Conservation (phyloP, 2,888 invertebrate genomes). For the Diarsia brunnea region DNA sequence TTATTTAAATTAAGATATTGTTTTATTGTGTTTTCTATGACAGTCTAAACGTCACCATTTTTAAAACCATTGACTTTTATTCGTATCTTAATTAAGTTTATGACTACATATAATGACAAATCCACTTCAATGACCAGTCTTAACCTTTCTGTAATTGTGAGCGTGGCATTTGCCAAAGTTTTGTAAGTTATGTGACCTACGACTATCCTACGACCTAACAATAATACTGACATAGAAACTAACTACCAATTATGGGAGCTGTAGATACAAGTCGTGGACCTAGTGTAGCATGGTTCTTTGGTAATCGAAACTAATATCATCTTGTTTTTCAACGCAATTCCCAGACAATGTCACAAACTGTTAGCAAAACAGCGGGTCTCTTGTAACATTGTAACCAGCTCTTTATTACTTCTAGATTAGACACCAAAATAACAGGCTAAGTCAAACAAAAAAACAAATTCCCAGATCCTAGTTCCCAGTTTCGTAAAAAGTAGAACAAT, state of each 20-base stretch:
- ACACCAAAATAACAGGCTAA: background rate
- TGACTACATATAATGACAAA: background rate
- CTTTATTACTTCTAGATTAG: background rate
- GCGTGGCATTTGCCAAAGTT: conserved; percentile 5
- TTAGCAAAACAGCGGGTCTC: too few relatives aligned
- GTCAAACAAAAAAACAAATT: background rate
- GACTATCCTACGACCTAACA: conserved; percentile 7
- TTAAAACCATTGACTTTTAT: background rate
- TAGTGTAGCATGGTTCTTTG: background rate
- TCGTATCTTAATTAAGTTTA: background rate
- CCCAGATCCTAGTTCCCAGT: background rate
- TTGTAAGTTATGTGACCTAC: conserved; percentile 6
- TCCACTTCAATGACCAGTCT: background rate
- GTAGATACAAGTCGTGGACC: background rate
- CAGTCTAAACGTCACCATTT: background rate
- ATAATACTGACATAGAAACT: background rate
- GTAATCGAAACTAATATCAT: background rate
- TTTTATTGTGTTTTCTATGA: background rate
- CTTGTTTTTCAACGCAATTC: background rate
- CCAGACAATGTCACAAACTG: background rate
- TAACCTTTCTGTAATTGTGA: conserved; percentile 9
- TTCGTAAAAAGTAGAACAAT: background rate
- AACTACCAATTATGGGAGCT: background rate
- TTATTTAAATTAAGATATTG: too few relatives aligned
- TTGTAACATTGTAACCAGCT: too few relatives aligned